These are phyloP conservation scores for Nansenia antarctica DNA, from an alignment of 2,113 vertebrate genomes.

Conservation along the genomic window DNA sequence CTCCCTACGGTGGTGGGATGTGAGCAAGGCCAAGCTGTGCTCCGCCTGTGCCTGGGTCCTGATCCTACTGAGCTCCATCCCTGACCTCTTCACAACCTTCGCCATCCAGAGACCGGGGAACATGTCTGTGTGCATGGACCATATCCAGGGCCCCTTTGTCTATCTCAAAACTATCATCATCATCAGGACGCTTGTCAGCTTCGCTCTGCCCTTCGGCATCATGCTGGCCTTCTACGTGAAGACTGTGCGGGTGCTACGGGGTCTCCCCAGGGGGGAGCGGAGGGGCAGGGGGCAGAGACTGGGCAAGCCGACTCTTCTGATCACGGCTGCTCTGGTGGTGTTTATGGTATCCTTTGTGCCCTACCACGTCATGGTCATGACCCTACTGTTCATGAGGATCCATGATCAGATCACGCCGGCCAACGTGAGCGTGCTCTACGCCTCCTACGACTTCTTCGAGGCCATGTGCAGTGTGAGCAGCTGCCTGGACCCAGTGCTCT, in stretches of 20 bases:
- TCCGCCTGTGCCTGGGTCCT: conserved; percentile 63
- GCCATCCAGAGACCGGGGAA: conserved; percentile 13
- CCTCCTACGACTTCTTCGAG: conserved; percentile 72
- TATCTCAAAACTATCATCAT: conserved; percentile 57
- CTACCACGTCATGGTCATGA: conserved; percentile 75
- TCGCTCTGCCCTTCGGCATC: conserved; percentile 69
- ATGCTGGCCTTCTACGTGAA: conserved; percentile 71
- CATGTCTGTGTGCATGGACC: conserved; percentile 44
- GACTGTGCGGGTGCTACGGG: conserved; percentile 65
- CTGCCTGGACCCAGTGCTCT: conserved; percentile 81
- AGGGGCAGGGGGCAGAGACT: conserved; percentile 26
- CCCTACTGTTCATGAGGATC: conserved; percentile 66
- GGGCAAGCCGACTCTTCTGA: conserved; percentile 69
- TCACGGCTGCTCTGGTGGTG: conserved; percentile 71
- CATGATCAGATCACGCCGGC: conserved; percentile 47
- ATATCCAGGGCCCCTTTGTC: conserved; percentile 50
- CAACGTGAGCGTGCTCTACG: conserved; percentile 53
- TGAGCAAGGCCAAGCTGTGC: conserved; percentile 70
- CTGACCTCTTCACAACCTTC: conserved; percentile 68
- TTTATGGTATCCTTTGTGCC: conserved; percentile 77
- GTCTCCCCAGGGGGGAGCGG: conserved; percentile 47
- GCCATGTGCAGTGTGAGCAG: conserved; percentile 76
- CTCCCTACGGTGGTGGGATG: conserved; percentile 78
- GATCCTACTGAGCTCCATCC: conserved; percentile 54
- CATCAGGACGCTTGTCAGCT: conserved; percentile 65